Evolutionary conservation across 1,140 invertebrate genomes (phyloP).

Genomic region (Heliconius eleuchia): DNA sequence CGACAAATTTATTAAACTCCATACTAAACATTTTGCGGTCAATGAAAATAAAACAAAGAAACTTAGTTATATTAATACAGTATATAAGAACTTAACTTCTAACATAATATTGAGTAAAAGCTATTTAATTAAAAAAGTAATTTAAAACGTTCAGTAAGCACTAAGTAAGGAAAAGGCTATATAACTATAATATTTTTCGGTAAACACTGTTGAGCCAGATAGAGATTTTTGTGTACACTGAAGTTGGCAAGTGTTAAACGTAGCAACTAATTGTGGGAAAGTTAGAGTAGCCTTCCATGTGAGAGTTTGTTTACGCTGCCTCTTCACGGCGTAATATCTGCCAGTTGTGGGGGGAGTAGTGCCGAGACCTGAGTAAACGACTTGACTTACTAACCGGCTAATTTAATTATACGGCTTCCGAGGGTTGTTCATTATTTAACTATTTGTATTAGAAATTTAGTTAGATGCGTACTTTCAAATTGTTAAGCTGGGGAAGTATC

Average conservation of each 20-base stretch:
- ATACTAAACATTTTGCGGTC: too few relatives aligned
- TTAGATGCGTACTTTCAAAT: neutral
- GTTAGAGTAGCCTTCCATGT: conserved; percentile 50
- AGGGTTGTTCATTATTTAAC: conserved; percentile 25
- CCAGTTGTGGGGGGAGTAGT: conserved; percentile 55
- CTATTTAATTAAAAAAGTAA: conserved; percentile 6
- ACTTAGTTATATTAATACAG: neutral
- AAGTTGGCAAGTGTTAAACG: conserved; percentile 33
- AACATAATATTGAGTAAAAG: neutral
- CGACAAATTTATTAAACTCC: too few relatives aligned
- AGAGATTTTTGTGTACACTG: conserved; percentile 30
- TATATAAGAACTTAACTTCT: neutral
- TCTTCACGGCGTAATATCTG: conserved; percentile 71
- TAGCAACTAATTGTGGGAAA: conserved; percentile 57
- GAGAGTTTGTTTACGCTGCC: conserved; percentile 60
- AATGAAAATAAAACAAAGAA: neutral
- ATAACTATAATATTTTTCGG: neutral
- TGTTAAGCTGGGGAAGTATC: neutral
- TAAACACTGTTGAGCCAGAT: conserved; percentile 21
- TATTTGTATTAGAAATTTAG: conserved; percentile 28
- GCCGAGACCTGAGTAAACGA: conserved; percentile 66
- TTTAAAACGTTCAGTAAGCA: neutral
- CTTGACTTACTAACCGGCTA: conserved; percentile 52
- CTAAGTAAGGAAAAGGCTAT: neutral
- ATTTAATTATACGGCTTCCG: conserved; percentile 60